Conservation (phyloP, 2,113 vertebrate species). For the Pterophyllum scalare region DNA sequence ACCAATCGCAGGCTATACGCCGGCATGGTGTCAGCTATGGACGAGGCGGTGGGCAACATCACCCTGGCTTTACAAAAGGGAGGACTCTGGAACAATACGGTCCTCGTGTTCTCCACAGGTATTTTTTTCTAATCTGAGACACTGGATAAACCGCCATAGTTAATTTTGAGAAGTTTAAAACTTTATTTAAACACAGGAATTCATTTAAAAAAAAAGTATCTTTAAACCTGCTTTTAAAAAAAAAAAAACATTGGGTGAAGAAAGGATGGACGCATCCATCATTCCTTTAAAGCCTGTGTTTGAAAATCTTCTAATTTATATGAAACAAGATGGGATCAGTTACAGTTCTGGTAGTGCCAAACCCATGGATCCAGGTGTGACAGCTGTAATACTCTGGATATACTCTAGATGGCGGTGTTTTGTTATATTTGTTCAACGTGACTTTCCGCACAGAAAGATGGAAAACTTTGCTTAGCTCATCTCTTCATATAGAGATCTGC, state of each 20-base stretch:
- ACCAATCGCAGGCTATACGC: conserved; percentile 84
- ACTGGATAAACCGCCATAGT: neutral
- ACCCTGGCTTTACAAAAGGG: conserved; percentile 82
- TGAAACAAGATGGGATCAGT: no score
- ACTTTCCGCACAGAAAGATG: neutral
- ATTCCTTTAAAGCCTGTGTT: no score
- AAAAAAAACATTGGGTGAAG: no score
- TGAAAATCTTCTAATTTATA: no score
- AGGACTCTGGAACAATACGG: conserved; percentile 90
- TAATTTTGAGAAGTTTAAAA: no score
- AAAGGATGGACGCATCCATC: no score
- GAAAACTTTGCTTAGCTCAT: neutral
- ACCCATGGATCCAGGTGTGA: no score
- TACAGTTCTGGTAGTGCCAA: no score
- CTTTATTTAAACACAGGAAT: no score
- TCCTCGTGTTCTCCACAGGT: conserved; percentile 97
- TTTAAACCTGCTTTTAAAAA: no score
- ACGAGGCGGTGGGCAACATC: conserved; percentile 95
- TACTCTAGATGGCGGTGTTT: conserved; percentile 52
- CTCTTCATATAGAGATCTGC: neutral
- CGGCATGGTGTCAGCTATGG: conserved; percentile 94
- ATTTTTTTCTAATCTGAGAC: neutral
- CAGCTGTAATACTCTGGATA: neutral
- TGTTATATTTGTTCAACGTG: neutral
- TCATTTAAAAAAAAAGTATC: no score